Conservation (phyloP, 2,797 vertebrate species). For the Octomys mimax region DNA sequence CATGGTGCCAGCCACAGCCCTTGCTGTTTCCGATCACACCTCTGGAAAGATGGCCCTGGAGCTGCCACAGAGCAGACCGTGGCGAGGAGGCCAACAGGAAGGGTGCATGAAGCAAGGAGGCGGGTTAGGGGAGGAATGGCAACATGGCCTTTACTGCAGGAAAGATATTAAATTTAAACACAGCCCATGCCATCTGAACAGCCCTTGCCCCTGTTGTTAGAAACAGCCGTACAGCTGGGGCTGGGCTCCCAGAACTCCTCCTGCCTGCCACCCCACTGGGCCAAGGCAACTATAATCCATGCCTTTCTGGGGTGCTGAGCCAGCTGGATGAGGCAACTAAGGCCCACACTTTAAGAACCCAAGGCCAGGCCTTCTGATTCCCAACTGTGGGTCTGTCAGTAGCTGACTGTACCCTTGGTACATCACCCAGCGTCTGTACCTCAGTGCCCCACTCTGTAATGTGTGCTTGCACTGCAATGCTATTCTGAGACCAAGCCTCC, state of each 20-base stretch:
- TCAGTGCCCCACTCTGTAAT: neutral
- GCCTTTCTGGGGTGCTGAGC: neutral
- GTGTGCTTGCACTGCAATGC: neutral
- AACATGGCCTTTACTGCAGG: neutral
- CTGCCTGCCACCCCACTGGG: neutral
- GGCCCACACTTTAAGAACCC: neutral
- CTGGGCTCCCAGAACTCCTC: neutral
- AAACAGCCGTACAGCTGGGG: neutral
- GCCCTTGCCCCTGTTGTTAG: neutral
- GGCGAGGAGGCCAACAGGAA: neutral
- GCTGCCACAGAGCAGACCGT: neutral
- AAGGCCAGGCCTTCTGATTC: neutral
- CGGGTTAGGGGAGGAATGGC: neutral
- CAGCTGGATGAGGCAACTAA: neutral
- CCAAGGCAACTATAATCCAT: fast-evolving
- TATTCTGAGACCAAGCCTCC: neutral
- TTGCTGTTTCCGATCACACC: neutral
- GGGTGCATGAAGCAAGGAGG: neutral
- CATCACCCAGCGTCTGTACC: neutral
- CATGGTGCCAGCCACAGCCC: neutral
- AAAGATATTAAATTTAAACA: neutral
- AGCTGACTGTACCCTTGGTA: neutral
- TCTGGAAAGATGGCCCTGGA: neutral
- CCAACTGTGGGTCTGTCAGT: neutral
- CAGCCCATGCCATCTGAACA: neutral